A percentile compares a stretch with the other conserved stretches of the same genome.
phyloP scores from a whole-genome alignment of 2,113 vertebrate species.

The Paramormyrops kingsleyae region DNA sequence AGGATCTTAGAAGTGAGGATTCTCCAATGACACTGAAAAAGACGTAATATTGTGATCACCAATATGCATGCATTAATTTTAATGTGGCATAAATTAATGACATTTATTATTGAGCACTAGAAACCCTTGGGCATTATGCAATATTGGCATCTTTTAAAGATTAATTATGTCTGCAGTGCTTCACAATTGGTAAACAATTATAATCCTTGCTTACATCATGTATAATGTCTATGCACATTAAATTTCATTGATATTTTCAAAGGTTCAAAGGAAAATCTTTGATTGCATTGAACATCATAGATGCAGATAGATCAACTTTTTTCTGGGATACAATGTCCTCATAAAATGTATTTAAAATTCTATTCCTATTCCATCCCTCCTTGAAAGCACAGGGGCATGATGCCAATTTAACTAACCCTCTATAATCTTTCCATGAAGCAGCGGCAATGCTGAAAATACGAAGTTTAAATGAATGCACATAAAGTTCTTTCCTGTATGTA shows the following conservation, averaged over 20 bases:
- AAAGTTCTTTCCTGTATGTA: not conserved
- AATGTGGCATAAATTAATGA: constrained; percentile 54
- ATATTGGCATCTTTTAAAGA: constrained; percentile 61
- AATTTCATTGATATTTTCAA: constrained; percentile 38
- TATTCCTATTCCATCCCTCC: not conserved
- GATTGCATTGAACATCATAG: constrained; percentile 4
- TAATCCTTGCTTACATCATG: constrained; percentile 53
- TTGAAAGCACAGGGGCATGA: not conserved
- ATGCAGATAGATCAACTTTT: not conserved
- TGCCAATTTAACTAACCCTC: not conserved
- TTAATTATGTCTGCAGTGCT: constrained; percentile 52
- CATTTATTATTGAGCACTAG: constrained; percentile 50
- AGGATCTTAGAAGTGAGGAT: not conserved
- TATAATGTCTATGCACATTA: constrained; percentile 56
- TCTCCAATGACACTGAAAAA: not conserved
- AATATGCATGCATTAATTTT: constrained; percentile 50
- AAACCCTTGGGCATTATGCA: constrained; percentile 49
- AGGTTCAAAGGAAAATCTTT: constrained; percentile 15
- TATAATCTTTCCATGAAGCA: not conserved
- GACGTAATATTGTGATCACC: constrained; percentile 46
- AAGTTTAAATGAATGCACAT: not conserved
- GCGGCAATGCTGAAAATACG: not conserved
- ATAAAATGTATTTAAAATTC: not conserved
- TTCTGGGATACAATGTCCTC: no score
- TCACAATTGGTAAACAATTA: constrained; percentile 62